These are phyloP conservation scores for Timema cristinae DNA, from an alignment of 2,888 invertebrate species.

Conservation along the genomic window DNA sequence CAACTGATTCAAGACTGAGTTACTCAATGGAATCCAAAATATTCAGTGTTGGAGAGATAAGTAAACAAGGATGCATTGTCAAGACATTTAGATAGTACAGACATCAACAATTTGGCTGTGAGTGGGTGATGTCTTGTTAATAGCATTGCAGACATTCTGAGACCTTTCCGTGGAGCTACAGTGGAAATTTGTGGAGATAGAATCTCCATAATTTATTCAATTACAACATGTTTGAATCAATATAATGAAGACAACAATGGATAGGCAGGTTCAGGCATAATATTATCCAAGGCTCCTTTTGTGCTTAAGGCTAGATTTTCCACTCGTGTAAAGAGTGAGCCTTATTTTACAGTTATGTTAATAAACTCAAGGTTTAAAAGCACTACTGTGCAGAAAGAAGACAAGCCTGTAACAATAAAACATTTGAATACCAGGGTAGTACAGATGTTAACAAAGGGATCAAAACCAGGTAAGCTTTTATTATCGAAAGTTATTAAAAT, in stretches of 20 bases:
- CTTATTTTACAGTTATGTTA: no score
- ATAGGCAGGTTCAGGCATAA: not conserved
- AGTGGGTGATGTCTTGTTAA: not conserved
- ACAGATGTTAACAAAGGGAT: no score
- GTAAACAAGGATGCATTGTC: not conserved
- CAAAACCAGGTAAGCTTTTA: no score
- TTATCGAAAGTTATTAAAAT: no score
- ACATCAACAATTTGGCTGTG: not conserved
- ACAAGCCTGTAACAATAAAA: no score
- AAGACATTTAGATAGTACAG: not conserved
- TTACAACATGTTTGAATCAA: not conserved
- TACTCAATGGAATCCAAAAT: conserved; percentile 2
- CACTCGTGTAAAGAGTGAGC: no score
- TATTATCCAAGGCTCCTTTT: not conserved
- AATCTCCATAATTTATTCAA: not conserved
- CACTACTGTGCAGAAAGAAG: no score
- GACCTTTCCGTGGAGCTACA: not conserved
- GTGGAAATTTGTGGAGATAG: conserved; percentile 9
- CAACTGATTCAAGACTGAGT: conserved; percentile 7
- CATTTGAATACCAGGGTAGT: no score
- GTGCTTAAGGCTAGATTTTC: no score
- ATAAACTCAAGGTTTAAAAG: no score
- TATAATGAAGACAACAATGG: not conserved
- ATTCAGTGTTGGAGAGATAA: not conserved
- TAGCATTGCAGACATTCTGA: not conserved